Conservation (phyloP, 35 echinoderm and acorn worm species). For the Heliocidaris erythrogramma region DNA sequence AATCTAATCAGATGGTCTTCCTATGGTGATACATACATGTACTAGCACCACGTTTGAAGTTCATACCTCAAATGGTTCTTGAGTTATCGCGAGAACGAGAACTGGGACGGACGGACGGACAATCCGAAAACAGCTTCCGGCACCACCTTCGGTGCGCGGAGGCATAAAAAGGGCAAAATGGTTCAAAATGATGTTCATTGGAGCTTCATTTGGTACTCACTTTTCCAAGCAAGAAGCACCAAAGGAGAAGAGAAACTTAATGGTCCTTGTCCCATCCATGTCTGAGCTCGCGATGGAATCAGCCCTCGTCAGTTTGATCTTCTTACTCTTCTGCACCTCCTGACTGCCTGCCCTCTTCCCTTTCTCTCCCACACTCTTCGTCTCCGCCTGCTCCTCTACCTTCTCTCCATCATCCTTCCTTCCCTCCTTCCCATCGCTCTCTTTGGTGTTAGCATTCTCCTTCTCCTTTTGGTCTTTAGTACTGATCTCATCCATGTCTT, state of each 20-base stretch:
- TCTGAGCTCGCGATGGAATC: background rate
- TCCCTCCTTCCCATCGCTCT: background rate
- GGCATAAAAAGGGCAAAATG: no score
- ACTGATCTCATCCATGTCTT: background rate
- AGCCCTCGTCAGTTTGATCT: background rate
- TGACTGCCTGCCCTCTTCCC: constrained; percentile 2
- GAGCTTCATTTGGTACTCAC: constrained; percentile 50
- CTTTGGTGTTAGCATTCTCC: background rate
- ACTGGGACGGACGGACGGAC: no score
- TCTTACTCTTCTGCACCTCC: constrained; percentile 7
- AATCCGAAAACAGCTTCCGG: no score
- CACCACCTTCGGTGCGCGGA: no score
- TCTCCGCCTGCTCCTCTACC: background rate
- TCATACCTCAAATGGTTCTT: no score
- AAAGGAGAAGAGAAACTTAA: constrained; percentile 80
- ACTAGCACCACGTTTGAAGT: no score
- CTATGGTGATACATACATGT: no score
- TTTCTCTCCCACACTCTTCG: constrained; percentile 13
- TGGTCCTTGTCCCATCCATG: constrained; percentile 62
- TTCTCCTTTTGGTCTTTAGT: background rate
- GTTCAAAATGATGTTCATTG: no score
- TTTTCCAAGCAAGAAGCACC: constrained; percentile 91
- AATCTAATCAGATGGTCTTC: no score
- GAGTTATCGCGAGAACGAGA: no score
- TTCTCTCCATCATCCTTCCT: constrained; percentile 19